These are phyloP conservation scores for Grammomys surdaster DNA, from an alignment of 2,113 vertebrate genomes.

Conservation along the genomic window DNA sequence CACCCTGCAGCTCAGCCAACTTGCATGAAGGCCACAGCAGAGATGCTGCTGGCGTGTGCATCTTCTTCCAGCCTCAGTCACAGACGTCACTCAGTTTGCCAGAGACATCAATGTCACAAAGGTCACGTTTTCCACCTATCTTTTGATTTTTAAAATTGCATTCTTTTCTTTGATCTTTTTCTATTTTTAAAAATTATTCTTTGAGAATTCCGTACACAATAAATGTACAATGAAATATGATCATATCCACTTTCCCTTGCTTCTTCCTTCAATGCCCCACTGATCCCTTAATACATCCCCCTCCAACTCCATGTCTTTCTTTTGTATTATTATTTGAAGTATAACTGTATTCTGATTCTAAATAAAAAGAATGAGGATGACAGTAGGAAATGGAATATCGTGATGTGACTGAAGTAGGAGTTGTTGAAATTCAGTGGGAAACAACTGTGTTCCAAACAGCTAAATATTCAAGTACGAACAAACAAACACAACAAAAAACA, in stretches of 20 bases:
- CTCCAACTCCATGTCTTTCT: background rate
- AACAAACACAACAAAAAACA: background rate
- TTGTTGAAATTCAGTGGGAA: background rate
- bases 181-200: background rate
- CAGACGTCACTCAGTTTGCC: background rate
- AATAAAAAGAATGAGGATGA: background rate
- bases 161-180: background rate
- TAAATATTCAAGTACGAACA: background rate
- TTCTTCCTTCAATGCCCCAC: no score
- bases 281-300: background rate
- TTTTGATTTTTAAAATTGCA: background rate
- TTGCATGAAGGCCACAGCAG: background rate
- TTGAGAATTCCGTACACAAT: background rate
- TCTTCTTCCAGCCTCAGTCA: background rate
- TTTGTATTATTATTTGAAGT: background rate
- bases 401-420: background rate
- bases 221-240: background rate
- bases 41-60: no score
- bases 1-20: background rate
- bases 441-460: background rate
- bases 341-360: background rate
- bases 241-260: background rate
- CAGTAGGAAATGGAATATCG: background rate
- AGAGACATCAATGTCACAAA: background rate
- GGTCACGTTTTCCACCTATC: background rate